Evolutionary conservation across 2,113 vertebrate genomes (phyloP).

Genomic region (Macaca nemestrina): DNA sequence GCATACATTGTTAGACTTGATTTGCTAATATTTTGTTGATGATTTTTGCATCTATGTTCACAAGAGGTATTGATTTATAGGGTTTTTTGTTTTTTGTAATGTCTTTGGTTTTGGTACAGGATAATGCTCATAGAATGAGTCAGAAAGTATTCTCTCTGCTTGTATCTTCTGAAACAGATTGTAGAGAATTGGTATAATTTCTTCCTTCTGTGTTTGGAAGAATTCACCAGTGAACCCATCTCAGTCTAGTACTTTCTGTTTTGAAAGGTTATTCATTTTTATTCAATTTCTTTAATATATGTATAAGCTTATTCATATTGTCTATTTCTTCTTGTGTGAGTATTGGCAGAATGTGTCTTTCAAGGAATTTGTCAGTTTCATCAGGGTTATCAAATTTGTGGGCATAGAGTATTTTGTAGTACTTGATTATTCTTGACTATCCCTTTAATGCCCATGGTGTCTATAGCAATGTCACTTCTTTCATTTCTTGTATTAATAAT

Average conservation of each 20-base stretch:
- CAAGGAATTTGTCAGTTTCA: not conserved
- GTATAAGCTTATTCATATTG: not conserved
- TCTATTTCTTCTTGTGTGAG: not conserved
- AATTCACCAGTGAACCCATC: not conserved
- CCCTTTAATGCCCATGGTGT: not conserved
- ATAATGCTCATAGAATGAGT: not conserved
- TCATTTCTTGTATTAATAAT: not conserved
- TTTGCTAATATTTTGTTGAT: not conserved
- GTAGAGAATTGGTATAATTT: not conserved
- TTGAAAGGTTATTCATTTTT: not conserved
- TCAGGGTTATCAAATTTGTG: not conserved
- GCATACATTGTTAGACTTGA: not conserved
- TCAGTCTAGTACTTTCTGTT: not conserved
- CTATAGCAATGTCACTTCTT: not conserved
- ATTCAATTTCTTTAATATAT: not conserved
- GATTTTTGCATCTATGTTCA: not conserved
- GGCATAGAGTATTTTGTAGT: not conserved
- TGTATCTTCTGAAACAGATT: not conserved
- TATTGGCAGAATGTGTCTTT: not conserved
- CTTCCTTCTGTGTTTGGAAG: not conserved
- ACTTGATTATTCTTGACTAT: too few relatives aligned
- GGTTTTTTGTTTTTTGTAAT: not conserved
- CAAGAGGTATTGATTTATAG: not conserved
- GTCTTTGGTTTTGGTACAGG: not conserved
- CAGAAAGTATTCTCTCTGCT: not conserved